A percentile compares a stretch with the other conserved stretches of the same genome.
phyloP scores from a whole-genome alignment of 2,888 invertebrate species.

The Drosophila suboccidentalis region DNA sequence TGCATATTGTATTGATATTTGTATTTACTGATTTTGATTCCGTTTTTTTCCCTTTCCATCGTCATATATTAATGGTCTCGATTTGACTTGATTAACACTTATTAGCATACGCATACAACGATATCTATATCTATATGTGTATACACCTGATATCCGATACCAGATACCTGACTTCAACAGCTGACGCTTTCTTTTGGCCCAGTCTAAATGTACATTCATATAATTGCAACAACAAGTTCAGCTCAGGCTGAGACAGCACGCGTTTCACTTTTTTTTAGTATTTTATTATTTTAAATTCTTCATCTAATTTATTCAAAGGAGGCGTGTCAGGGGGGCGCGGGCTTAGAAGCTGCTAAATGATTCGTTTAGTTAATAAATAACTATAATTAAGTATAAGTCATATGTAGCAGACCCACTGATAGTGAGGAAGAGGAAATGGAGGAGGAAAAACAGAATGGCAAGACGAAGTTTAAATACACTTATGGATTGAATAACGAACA shows the following conservation, averaged over 20 bases:
- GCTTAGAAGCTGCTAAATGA: conserved; percentile 29
- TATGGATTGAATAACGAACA: background rate
- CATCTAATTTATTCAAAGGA: conserved; percentile 2
- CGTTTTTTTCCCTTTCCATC: conserved; percentile 27
- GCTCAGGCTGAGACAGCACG: conserved; percentile 4
- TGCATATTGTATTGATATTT: conserved; percentile 4
- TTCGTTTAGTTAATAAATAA: conserved; percentile 4
- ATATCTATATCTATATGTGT: background rate
- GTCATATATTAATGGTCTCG: conserved; percentile 34
- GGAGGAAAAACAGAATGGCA: background rate
- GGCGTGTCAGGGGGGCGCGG: conserved; percentile 16
- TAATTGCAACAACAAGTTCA: background rate
- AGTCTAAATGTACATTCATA: background rate
- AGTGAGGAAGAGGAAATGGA: conserved; percentile 4
- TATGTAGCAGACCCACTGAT: conserved; percentile 1
- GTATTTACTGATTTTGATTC: conserved; percentile 3
- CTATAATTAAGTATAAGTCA: conserved; percentile 21
- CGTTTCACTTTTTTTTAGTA: conserved; percentile 9
- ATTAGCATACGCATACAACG: conserved; percentile 43
- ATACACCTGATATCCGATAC: conserved; percentile 4
- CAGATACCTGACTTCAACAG: background rate
- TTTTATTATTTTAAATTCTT: background rate
- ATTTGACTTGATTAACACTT: conserved; percentile 48
- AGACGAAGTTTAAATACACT: background rate
- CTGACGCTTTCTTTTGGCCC: conserved; percentile 19